Evolutionary conservation across 2,113 vertebrate genomes (phyloP).

Genomic region (Stigmatopora nigra): DNA sequence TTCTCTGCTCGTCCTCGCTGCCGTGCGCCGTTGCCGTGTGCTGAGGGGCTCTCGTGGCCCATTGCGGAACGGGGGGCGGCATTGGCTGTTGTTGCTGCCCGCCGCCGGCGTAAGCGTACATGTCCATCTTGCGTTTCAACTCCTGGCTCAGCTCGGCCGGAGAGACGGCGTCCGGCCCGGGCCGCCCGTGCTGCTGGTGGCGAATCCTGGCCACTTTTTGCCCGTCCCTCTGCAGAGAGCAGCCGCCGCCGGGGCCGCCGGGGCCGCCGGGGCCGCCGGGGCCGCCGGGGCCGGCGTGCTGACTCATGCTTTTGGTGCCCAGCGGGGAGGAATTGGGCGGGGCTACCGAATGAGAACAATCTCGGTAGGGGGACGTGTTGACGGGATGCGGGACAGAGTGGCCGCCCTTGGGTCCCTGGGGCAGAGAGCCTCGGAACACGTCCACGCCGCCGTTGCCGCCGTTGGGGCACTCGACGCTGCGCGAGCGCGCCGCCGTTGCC

Average conservation of each 20-base stretch:
- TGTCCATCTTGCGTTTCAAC: slow-evolving; percentile 81
- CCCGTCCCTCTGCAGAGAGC: slow-evolving; percentile 83
- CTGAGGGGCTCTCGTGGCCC: slow-evolving; percentile 77
- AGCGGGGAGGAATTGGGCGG: slow-evolving; percentile 66
- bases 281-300: slow-evolving; percentile 37
- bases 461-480: slow-evolving; percentile 82
- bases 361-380: slow-evolving; percentile 74
- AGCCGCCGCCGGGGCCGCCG: slow-evolving; percentile 60
- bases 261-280: slow-evolving; percentile 50
- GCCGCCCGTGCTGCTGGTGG: slow-evolving; percentile 84
- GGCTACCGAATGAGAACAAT: slow-evolving; percentile 79
- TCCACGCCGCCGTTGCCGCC: slow-evolving; percentile 70
- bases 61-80: slow-evolving; percentile 72
- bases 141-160: slow-evolving; percentile 67
- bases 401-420: slow-evolving; percentile 71
- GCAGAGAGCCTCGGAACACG: slow-evolving; percentile 69
- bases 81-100: slow-evolving; percentile 64
- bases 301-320: slow-evolving; percentile 59
- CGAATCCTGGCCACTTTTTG: slow-evolving; percentile 93
- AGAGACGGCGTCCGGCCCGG: slow-evolving; percentile 66
- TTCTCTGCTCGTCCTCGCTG: slow-evolving; percentile 74
- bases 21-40: slow-evolving; percentile 58
- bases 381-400: slow-evolving; percentile 75
- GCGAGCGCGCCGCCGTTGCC: slow-evolving; percentile 69
- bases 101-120: slow-evolving; percentile 75